Base-by-base conservation (phyloP, 2,888 invertebrate species). In the Stegophylla sp. region DNA sequence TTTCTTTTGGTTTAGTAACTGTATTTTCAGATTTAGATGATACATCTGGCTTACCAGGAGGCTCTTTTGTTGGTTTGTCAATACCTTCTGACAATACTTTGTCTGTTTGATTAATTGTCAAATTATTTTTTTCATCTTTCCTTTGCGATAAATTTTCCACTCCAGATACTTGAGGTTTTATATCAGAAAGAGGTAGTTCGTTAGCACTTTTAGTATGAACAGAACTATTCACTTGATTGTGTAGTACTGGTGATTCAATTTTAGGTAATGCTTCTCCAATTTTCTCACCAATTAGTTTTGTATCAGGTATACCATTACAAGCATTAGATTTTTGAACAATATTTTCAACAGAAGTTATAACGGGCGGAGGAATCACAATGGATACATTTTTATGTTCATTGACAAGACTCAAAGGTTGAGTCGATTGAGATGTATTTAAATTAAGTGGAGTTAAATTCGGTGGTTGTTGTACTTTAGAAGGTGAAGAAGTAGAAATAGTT, bases 181-280 rank as follows among this genome's bases (percentile, higher is more conserved):
- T n/a, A 28, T 71, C 79, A 59, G 71, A 34, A 59, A 28, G 4
- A 45, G 77, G 28, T 17, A 34, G 10, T 77, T 77, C 69, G 69
- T 48, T 79, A 69, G 61, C 20, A 56, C 12, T 56, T 77, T 77
- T 77, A 20, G 20, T 15, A 56, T 20, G 56, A 45, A 23, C 45
- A 28, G 67, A 56, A 59, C 59, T 69, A 69, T 59, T 76, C 12
- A 66, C 64, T 23, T 66, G 64, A 69, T 7, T 77, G 10, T 61
- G 75, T 0, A 23, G 20, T 69, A 56, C 9, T 26, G 56, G 83
- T 87, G 26, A 86, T 85, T 59, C 86, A 82, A 83, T 84, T 73
- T 86, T 87, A 12, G 85, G 87, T 75, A 82, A 84, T 56, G 84
- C 87, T 85, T 86, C 76, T 85, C 85, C 74, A 86, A 86, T 82